Percentiles rank a stretch among this genome's conserved stretches.
These are phyloP conservation scores for Epinephelus fuscoguttatus DNA, from an alignment of 2,113 vertebrate species.

Conservation along the genomic window DNA sequence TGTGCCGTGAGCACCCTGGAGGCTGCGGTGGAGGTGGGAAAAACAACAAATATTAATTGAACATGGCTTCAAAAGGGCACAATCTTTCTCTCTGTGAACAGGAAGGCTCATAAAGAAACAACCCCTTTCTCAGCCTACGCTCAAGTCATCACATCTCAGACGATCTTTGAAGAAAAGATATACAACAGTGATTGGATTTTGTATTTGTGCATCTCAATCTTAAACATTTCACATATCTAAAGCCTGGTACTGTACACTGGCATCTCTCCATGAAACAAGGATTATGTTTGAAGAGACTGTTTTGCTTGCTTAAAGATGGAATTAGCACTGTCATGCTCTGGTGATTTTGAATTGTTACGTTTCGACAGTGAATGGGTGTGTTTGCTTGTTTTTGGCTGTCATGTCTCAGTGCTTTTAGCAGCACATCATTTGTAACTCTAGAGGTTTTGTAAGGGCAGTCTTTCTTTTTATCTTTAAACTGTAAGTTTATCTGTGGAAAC, in stretches of 20 bases:
- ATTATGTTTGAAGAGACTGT: neutral
- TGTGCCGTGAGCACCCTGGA: conserved; percentile 54
- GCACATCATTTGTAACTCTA: neutral
- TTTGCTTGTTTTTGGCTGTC: neutral
- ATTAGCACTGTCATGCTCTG: conserved; percentile 8
- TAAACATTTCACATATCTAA: neutral
- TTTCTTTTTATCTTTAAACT: conserved; percentile 14
- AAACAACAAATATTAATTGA: neutral
- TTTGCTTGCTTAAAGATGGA: conserved; percentile 14
- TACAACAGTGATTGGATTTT: conserved; percentile 3
- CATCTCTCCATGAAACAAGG: neutral
- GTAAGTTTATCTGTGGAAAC: conserved; percentile 10
- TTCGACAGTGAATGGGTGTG: conserved; percentile 11
- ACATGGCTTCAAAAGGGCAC: neutral
- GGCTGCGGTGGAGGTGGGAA: conserved; percentile 12
- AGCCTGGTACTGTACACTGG: neutral
- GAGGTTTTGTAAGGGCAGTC: neutral
- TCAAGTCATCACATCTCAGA: too few relatives aligned
- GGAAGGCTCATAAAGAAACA: conserved; percentile 32
- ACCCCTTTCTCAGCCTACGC: neutral
- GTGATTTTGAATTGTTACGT: neutral
- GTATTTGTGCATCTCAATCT: neutral
- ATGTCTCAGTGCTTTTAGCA: neutral
- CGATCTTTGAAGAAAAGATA: neutral
- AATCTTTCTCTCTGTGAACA: conserved; percentile 41